phyloP scores from a whole-genome alignment of 2,113 vertebrate genomes.

The Onychostoma macrolepis region DNA sequence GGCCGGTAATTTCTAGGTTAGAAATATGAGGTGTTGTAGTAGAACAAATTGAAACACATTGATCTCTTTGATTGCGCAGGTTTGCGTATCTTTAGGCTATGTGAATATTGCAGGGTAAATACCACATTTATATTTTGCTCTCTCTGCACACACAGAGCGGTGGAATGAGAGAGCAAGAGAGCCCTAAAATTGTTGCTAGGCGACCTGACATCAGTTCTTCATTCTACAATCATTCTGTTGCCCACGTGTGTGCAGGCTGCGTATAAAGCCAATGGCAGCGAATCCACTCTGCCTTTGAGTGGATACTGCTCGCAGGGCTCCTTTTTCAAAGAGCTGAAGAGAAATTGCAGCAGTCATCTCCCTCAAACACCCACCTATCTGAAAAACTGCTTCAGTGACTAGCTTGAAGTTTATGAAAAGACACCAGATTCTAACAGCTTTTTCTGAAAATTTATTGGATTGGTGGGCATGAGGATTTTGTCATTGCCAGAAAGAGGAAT shows the following conservation, averaged over 20 bases:
- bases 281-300: slow-evolving; percentile 39
- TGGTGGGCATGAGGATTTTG: slow-evolving; percentile 8
- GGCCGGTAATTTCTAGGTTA: not conserved
- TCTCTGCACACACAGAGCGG: not conserved
- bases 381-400: slow-evolving; percentile 6
- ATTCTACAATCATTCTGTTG: slow-evolving; percentile 63
- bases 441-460: not conserved
- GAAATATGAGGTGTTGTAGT: not conserved
- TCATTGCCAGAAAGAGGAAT: not conserved
- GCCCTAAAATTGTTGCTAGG: slow-evolving; percentile 74
- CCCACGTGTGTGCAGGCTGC: slow-evolving; percentile 62
- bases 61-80: slow-evolving; percentile 3
- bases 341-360: not conserved
- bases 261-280: slow-evolving; percentile 57
- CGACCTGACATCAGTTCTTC: slow-evolving; percentile 68
- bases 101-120: slow-evolving; percentile 6
- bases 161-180: slow-evolving; percentile 42
- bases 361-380: not conserved
- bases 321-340: slow-evolving; percentile 37
- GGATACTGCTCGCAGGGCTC: slow-evolving; percentile 39
- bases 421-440: not conserved
- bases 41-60: not conserved
- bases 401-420: not conserved
- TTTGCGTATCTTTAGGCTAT: not conserved
- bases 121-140: not conserved